Conservation (phyloP, 2,888 invertebrate genomes). For the Drosophila ustulata region DNA sequence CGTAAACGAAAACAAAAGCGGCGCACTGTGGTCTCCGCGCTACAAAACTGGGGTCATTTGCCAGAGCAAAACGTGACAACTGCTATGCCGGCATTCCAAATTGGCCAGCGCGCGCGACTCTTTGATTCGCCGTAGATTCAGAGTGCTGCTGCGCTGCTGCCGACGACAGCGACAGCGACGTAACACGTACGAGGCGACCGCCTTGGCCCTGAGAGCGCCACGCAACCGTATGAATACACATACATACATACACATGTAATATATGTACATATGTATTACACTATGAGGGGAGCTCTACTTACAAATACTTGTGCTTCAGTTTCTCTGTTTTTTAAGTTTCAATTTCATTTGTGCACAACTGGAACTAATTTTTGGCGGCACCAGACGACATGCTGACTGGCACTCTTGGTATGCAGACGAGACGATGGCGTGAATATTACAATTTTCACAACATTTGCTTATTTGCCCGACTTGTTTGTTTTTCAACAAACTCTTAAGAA, state of each 20-base stretch:
- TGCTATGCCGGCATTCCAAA: slow-evolving; percentile 54
- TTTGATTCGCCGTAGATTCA: slow-evolving; percentile 15
- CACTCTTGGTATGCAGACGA: slow-evolving; percentile 62
- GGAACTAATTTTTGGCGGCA: slow-evolving; percentile 72
- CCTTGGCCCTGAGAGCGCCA: slow-evolving; percentile 48
- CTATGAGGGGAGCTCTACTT: slow-evolving; percentile 18
- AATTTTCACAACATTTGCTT: slow-evolving; percentile 54
- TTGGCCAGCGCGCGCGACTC: slow-evolving; percentile 44
- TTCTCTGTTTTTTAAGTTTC: slow-evolving; percentile 60
- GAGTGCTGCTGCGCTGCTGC: not conserved
- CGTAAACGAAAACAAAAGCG: slow-evolving; percentile 28
- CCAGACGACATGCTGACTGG: slow-evolving; percentile 72
- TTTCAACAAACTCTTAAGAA: not conserved
- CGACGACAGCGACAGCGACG: not conserved
- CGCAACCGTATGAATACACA: slow-evolving; percentile 20
- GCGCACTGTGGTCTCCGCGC: not conserved
- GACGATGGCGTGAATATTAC: slow-evolving; percentile 60
- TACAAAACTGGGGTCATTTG: slow-evolving; percentile 66
- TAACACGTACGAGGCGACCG: slow-evolving; percentile 21
- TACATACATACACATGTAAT: not conserved
- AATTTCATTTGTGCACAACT: slow-evolving; percentile 77
- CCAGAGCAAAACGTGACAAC: slow-evolving; percentile 73
- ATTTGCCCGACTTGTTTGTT: slow-evolving; percentile 3
- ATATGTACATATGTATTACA: not conserved
- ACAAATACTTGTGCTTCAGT: not conserved